Evolutionary conservation across 2,888 invertebrate species (phyloP), one percentile per base, ranked within the genome.

Genomic region (Napeogenes sylphis): DNA sequence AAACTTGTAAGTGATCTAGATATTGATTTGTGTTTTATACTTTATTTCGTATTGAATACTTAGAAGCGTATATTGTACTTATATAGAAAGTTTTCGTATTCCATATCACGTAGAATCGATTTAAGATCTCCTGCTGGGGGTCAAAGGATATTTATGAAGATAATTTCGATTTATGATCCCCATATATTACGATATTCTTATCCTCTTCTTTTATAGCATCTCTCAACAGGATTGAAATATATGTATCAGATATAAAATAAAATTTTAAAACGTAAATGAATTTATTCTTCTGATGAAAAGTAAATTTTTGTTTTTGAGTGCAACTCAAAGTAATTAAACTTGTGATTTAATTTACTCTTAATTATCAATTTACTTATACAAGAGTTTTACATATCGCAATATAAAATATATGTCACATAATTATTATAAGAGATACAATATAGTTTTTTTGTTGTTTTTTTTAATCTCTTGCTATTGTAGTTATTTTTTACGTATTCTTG

Each of bases 121-220:
- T 87, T 86, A 79, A 81, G 84, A 84, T 81, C 85, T 85, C 84
- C 81, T 82, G 84, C 83, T 78, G 85, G 76, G 86, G 84, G 82
- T 85, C 83, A 84, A 84, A 75, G 78, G 79, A 82, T 85, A 85
- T 85, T 85, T 87, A 88, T 83, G 81, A 81, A 81, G 79, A 82
- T 81, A 84, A 78, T 79, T 77, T 79, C 79, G 79, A 85, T 86
- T 86, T 84, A 86, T 83, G 67, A 69, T 68, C 63, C 66, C 65
- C 66, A 65, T 71, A 71, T 70, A 68, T 70, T 65, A 68, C 61
- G 58, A 54, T 61, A 55, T 61, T 65, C 62, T 65, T 62, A 66
- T 62, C 62, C 56, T 55, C 45, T 57, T 58, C 47, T 66, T 66
- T 66, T 66, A 62, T 62, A 55, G 59, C 56, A 30, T 55, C 53